Base-by-base conservation (phyloP, 1,140 invertebrate genomes). In the Euschistus heros region DNA sequence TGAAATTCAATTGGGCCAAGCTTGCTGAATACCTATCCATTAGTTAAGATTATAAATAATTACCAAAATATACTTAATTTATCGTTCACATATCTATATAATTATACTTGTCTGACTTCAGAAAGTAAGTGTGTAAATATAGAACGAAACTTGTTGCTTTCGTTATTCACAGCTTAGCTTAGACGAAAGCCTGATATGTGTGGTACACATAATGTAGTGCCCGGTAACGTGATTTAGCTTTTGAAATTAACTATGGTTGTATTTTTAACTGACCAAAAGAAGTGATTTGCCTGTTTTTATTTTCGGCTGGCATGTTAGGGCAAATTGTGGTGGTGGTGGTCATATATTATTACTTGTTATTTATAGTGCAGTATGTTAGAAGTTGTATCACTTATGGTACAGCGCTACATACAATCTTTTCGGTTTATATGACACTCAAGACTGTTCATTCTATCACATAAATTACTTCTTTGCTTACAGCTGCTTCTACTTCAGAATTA, bases 81-180 rank as follows among this genome's bases (percentile, higher is more conserved):
- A 37, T 37, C 6, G 6, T 37, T 13, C 4, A 37, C 7, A 30
- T 30, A 30, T 30, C 7, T 4, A 30, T 30, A 7, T 37, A 13
- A 37, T 26, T 22, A 17, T 24, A 59, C 65, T 66, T 66, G 65
- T 66, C 61, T 66, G 65, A 55, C 65, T 66, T 66, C 4, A 14
- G 33, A 14, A 37, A n/a, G 14, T 30, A 26, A 52, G 24, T 50
- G 33, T 62, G 24, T 66, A 55, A 10, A 55, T 66, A 61, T 61
- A 61, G 59, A 37, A 61, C 30, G 59, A 61, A 30, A 61, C 59
- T 61, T 61, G 59, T 63, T 52, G 42, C 47, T 63, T 65, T 65
- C 52, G 57, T 59, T 62, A 61, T 61, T 66, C 65, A 66, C 65
- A 62, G 65, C 65, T 66, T 66, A 66, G 65, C 61, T 62, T 66